Evolutionary conservation across 2,113 vertebrate genomes (phyloP).

Genomic region (Neolamprologus tretocephalus): DNA sequence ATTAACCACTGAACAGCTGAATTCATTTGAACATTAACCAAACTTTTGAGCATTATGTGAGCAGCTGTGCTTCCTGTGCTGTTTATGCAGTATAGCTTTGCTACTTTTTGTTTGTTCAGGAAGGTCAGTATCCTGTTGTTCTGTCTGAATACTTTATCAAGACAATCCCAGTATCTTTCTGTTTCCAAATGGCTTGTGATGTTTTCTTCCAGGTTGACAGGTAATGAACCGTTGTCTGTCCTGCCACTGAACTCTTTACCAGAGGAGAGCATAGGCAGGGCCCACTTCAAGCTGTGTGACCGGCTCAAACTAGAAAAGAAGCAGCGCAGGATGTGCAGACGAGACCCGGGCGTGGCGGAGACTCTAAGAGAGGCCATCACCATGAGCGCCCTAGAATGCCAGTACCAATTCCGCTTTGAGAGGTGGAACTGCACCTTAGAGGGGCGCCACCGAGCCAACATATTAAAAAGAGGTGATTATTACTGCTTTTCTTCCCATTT

Average conservation of each 20-base stretch:
- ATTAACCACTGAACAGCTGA: conserved; percentile 60
- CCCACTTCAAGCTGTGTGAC: conserved; percentile 96
- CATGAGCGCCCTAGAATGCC: conserved; percentile 93
- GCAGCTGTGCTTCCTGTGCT: conserved; percentile 23
- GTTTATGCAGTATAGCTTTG: conserved; percentile 41
- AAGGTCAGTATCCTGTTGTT: conserved; percentile 29
- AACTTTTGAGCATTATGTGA: conserved; percentile 15
- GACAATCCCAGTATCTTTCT: not conserved
- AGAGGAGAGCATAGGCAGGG: conserved; percentile 81
- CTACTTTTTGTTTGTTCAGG: conserved; percentile 31
- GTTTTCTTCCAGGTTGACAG: conserved; percentile 80
- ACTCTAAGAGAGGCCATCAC: conserved; percentile 94
- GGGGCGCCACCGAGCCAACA: conserved; percentile 86
- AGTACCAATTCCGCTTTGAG: conserved; percentile 97
- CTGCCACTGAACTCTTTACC: conserved; percentile 89
- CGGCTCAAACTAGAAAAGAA: conserved; percentile 97
- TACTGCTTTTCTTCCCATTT: not conserved
- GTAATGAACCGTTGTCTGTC: conserved; percentile 93
- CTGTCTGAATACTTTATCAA: conserved; percentile 31
- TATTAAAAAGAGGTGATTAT: conserved; percentile 84
- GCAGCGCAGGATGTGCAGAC: conserved; percentile 93
- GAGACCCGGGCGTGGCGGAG: conserved; percentile 93
- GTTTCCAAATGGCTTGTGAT: not conserved
- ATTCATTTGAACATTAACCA: conserved; percentile 65
- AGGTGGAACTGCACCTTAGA: conserved; percentile 98